Percentiles rank a stretch among this genome's conserved stretches.
phyloP scores from a whole-genome alignment of 2,113 vertebrate species.

The Nothocercus julius region DNA sequence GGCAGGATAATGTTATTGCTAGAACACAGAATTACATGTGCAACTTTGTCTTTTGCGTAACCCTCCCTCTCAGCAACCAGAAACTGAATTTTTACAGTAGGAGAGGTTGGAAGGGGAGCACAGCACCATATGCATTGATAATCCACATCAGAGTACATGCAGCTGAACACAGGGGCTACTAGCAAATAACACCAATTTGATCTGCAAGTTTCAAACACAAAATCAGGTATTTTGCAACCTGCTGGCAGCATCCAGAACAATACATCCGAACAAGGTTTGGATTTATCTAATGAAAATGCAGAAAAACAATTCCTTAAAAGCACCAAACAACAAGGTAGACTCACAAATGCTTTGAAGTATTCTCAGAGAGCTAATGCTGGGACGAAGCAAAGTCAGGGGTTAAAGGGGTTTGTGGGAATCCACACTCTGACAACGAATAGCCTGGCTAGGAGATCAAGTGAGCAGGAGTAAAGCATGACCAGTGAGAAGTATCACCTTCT shows the following conservation, averaged over 20 bases:
- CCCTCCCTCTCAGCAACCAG: background rate
- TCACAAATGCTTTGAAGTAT: background rate
- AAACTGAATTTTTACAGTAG: background rate
- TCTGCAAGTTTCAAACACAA: background rate
- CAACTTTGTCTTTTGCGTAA: background rate
- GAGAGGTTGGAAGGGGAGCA: background rate
- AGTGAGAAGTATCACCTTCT: background rate
- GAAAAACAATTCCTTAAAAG: background rate
- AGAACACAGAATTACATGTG: background rate
- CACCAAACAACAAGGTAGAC: background rate
- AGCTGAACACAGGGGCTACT: rapidly evolving
- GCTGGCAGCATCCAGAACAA: background rate
- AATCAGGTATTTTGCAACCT: background rate
- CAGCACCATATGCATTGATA: background rate
- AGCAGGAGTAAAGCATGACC: background rate
- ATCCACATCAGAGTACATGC: background rate
- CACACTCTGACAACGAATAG: background rate
- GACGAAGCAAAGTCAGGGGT: background rate
- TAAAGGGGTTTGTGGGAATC: background rate
- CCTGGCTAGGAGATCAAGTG: rapidly evolving
- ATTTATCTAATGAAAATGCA: background rate
- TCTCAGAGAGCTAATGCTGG: background rate
- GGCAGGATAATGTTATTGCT: background rate
- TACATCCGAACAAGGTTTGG: background rate
- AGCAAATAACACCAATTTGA: background rate